Evolutionary conservation across 2,888 invertebrate genomes (phyloP).

Genomic region (Amblyjoppa proteus): DNA sequence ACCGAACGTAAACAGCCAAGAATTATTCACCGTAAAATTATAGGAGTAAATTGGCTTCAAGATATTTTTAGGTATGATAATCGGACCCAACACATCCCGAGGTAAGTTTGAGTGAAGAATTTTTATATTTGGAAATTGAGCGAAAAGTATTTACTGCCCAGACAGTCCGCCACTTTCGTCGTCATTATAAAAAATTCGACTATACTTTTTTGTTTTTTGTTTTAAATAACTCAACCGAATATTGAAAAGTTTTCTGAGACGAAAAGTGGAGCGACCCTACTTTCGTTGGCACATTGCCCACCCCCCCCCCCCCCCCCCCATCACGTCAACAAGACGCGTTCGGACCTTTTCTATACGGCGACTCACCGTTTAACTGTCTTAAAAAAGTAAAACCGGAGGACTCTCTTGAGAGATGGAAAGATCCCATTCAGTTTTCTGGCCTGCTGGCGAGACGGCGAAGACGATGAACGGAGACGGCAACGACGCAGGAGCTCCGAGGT

Average conservation of each 20-base stretch:
- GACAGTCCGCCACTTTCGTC: background rate
- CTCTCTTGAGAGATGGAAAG: conserved; percentile 12
- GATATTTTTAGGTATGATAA: background rate
- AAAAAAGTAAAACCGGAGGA: background rate
- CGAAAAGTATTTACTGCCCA: background rate
- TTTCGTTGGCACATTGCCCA: conserved; percentile 5
- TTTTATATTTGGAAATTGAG: background rate
- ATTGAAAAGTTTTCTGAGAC: background rate
- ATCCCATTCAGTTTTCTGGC: conserved; percentile 40
- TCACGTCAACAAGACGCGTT: background rate
- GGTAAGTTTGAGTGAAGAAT: background rate
- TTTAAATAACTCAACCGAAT: background rate
- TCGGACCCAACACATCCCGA: background rate
- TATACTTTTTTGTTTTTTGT: background rate
- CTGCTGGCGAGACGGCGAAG: conserved; percentile 29
- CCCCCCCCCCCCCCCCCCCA: background rate
- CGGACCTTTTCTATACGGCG: background rate
- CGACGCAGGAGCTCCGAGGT: conserved; percentile 26
- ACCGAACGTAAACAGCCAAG: background rate
- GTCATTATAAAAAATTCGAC: background rate
- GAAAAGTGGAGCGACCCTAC: background rate
- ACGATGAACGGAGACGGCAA: background rate
- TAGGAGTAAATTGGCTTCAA: background rate
- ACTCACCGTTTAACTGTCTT: background rate
- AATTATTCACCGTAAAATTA: background rate